Evolutionary conservation across 92 coral and sea anemone species (phyloP).

Genomic region (Zoanthus sociatus): DNA sequence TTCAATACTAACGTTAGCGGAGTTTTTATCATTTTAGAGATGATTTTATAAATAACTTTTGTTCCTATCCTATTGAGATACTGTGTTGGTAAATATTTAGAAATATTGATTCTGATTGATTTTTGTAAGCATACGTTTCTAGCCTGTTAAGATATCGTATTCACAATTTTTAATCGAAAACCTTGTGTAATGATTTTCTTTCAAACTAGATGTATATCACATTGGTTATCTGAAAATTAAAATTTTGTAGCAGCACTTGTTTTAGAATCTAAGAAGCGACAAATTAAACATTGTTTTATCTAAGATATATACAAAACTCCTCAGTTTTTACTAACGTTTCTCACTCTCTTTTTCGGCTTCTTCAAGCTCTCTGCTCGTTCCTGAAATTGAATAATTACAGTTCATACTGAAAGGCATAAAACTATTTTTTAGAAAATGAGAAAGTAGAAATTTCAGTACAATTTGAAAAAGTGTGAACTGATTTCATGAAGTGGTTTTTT

Average conservation of each 20-base stretch:
- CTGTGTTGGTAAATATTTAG: background rate
- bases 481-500: too few relatives aligned
- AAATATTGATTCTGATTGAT: background rate
- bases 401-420: background rate
- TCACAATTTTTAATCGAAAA: too few relatives aligned
- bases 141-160: too few relatives aligned
- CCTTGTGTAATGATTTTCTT: too few relatives aligned
- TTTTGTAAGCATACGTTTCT: too few relatives aligned
- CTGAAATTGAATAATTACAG: slow-evolving; percentile 8
- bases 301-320: background rate
- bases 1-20: background rate
- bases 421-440: background rate
- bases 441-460: background rate
- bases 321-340: slow-evolving; percentile 11
- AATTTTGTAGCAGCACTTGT: background rate
- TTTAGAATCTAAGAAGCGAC: background rate
- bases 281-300: background rate
- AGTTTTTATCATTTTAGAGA: background rate
- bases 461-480: too few relatives aligned
- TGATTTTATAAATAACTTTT: too few relatives aligned
- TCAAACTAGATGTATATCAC: too few relatives aligned
- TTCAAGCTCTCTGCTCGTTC: slow-evolving; percentile 21
- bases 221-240: too few relatives aligned
- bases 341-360: slow-evolving; percentile 34
- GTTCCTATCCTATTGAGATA: background rate